These are phyloP conservation scores for Garra rufa DNA, from an alignment of 2,113 vertebrate species.

Conservation along the genomic window DNA sequence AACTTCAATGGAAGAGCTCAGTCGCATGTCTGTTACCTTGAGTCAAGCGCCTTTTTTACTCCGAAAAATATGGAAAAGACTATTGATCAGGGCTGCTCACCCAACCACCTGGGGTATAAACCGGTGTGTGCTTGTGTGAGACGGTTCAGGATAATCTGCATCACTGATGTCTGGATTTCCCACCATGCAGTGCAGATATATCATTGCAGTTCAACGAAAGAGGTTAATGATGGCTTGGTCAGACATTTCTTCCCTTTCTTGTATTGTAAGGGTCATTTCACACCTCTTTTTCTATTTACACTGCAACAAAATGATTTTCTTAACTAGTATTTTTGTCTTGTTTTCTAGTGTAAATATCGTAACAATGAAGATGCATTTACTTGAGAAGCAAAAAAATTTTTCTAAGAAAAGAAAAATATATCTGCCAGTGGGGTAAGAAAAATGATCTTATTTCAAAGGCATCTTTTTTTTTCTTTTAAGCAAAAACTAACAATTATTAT, in stretches of 20 bases:
- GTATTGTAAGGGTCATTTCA: not conserved
- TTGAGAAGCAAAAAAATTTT: too few relatives aligned
- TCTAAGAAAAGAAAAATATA: not conserved
- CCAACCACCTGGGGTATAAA: slow-evolving; percentile 63
- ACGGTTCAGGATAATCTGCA: slow-evolving; percentile 46
- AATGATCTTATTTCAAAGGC: too few relatives aligned
- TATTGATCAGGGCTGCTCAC: slow-evolving; percentile 71
- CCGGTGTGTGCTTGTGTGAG: not conserved
- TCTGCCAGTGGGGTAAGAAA: not conserved
- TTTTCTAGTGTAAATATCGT: not conserved
- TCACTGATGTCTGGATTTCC: slow-evolving; percentile 70
- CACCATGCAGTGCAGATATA: slow-evolving; percentile 21
- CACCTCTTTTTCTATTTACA: too few relatives aligned
- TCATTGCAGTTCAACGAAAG: not conserved
- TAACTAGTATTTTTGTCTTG: not conserved
- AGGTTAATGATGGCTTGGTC: slow-evolving; percentile 3
- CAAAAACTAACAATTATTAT: too few relatives aligned
- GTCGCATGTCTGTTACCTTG: slow-evolving; percentile 63
- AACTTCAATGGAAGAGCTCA: slow-evolving; percentile 58
- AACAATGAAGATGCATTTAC: not conserved
- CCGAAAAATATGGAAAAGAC: slow-evolving; percentile 77
- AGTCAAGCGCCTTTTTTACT: slow-evolving; percentile 64
- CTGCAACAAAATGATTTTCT: too few relatives aligned
- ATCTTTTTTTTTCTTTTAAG: too few relatives aligned
- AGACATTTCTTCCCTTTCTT: not conserved